Conservation (phyloP, 2,113 vertebrate species). For the Leucoraja erinaceus region DNA sequence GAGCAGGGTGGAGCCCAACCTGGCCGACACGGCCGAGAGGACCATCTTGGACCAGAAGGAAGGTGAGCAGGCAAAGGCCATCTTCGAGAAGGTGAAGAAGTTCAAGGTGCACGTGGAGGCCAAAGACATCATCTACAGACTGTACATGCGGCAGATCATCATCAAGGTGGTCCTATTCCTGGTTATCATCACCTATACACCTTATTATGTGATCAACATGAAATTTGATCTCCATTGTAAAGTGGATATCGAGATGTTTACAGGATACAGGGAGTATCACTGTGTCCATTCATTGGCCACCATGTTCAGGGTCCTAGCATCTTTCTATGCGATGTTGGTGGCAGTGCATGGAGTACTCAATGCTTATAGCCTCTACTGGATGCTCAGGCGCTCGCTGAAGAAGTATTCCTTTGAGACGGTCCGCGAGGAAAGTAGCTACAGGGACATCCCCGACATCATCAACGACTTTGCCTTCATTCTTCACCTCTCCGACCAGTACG, state of each 20-base stretch:
- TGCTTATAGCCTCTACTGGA: conserved; percentile 72
- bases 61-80: conserved; percentile 75
- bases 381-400: conserved; percentile 70
- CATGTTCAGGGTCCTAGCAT: conserved; percentile 70
- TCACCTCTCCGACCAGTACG: conserved; percentile 71
- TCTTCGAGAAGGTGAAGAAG: conserved; percentile 76
- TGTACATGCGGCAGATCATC: conserved; percentile 75
- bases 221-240: conserved; percentile 66
- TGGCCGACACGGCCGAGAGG: conserved; percentile 57
- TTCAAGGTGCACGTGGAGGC: conserved; percentile 69
- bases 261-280: conserved; percentile 68
- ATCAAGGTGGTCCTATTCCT: conserved; percentile 66
- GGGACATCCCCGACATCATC: conserved; percentile 71
- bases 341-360: conserved; percentile 69
- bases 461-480: conserved; percentile 80
- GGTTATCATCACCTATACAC: conserved; percentile 65
- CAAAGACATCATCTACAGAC: conserved; percentile 67
- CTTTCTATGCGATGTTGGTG: conserved; percentile 65
- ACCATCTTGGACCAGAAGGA: conserved; percentile 75
- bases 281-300: conserved; percentile 70
- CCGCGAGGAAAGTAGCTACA: conserved; percentile 71
- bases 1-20: conserved; percentile 56
- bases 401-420: conserved; percentile 73
- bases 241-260: conserved; percentile 64
- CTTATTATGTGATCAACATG: conserved; percentile 64